These are phyloP conservation scores for Procavia capensis DNA, from an alignment of 2,113 vertebrate species.

Conservation along the genomic window DNA sequence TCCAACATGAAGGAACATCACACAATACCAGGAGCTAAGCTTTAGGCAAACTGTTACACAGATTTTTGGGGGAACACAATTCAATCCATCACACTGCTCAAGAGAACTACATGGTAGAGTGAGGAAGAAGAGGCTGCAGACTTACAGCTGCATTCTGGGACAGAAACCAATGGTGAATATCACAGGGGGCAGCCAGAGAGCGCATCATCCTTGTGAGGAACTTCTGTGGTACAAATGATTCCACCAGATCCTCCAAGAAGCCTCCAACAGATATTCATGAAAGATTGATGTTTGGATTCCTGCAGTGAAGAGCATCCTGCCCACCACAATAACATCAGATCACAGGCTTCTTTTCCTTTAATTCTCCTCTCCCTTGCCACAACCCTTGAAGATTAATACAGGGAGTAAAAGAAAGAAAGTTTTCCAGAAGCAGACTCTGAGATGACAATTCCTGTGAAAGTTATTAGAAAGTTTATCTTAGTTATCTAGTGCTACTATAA, in stretches of 20 bases:
- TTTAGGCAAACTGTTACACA: too few relatives aligned
- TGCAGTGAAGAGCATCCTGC: neutral
- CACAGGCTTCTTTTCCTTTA: neutral
- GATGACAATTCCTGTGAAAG: neutral
- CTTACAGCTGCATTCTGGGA: neutral
- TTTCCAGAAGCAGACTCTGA: neutral
- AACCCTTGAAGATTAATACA: neutral
- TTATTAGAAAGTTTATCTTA: neutral
- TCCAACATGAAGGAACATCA: too few relatives aligned
- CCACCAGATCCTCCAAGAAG: neutral
- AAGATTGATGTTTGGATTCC: neutral
- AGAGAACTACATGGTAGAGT: neutral
- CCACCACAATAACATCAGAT: neutral
- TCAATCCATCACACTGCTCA: too few relatives aligned
- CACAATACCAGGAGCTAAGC: too few relatives aligned
- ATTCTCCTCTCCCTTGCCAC: neutral
- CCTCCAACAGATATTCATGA: rapidly evolving
- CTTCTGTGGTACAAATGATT: neutral
- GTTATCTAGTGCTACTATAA: too few relatives aligned
- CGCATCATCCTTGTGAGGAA: rapidly evolving
- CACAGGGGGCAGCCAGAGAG: neutral
- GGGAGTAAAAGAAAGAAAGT: neutral
- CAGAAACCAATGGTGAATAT: neutral
- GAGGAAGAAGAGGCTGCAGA: neutral
- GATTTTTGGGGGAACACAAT: too few relatives aligned